phyloP scores from a whole-genome alignment of 1,140 invertebrate species.

The Aradophagus sp. region DNA sequence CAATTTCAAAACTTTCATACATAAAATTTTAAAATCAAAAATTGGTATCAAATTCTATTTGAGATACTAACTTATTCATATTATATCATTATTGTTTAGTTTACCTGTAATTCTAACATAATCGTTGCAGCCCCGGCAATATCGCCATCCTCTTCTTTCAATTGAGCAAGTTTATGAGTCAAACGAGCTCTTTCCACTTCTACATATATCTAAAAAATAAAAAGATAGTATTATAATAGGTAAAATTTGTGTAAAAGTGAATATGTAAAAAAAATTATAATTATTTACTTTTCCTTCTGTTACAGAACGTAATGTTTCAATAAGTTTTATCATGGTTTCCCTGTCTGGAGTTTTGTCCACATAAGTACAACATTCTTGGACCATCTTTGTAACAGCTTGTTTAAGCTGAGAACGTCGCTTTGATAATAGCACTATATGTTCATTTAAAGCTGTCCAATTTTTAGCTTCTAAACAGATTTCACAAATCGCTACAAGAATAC shows the following conservation, averaged over 20 bases:
- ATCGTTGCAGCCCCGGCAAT: constrained; percentile 92
- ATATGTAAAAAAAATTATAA: constrained; percentile 1
- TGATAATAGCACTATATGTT: constrained; percentile 93
- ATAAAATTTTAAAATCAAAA: too few species aligned
- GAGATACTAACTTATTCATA: too few species aligned
- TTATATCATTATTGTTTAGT: too few species aligned
- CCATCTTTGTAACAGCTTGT: constrained; percentile 99
- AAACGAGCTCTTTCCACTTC: constrained; percentile 98
- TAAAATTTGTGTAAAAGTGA: background rate
- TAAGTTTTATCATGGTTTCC: constrained; percentile 93
- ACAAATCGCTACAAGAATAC: constrained; percentile 95
- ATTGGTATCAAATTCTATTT: too few species aligned
- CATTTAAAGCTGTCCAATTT: constrained; percentile 95
- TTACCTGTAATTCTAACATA: constrained; percentile 93
- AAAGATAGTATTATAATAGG: background rate
- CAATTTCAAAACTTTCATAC: too few species aligned
- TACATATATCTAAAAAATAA: constrained; percentile 90
- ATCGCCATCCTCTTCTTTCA: constrained; percentile 94
- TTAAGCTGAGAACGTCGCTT: constrained; percentile 98
- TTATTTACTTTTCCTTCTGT: constrained; percentile 92
- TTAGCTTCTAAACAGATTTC: constrained; percentile 95
- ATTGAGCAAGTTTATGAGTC: constrained; percentile 94
- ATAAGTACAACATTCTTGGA: constrained; percentile 96
- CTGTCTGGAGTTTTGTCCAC: constrained; percentile 95
- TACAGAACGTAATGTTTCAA: constrained; percentile 95